These are phyloP conservation scores for Eleginops maclovinus DNA, from an alignment of 2,113 vertebrate genomes.

Conservation along the genomic window DNA sequence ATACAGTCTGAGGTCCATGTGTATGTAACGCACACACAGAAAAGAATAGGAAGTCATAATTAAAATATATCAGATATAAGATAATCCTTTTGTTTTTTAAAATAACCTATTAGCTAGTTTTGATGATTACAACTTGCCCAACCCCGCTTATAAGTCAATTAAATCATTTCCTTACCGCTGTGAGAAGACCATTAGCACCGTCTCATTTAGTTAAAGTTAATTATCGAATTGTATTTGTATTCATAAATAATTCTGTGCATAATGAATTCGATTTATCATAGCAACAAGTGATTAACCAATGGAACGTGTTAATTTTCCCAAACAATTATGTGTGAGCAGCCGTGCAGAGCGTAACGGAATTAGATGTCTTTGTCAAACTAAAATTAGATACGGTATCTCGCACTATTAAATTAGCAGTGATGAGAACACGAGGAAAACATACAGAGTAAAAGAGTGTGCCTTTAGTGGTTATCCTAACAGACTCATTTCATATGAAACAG, in stretches of 20 bases:
- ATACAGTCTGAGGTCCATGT: not conserved
- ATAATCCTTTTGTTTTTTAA: not conserved
- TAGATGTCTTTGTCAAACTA: slow-evolving; percentile 12
- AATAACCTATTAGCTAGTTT: not conserved
- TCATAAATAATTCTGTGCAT: slow-evolving; percentile 36
- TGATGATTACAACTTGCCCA: not conserved
- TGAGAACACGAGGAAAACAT: not conserved
- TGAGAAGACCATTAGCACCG: slow-evolving; percentile 6
- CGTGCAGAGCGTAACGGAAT: slow-evolving; percentile 1
- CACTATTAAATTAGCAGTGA: slow-evolving; percentile 1
- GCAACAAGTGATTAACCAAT: slow-evolving; percentile 38
- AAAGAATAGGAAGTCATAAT: not conserved
- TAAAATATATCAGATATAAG: not conserved
- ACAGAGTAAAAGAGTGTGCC: not conserved
- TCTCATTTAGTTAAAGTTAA: slow-evolving; percentile 10
- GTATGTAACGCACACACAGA: not conserved
- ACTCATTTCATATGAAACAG: not conserved
- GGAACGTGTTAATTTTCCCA: slow-evolving; percentile 8
- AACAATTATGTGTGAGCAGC: slow-evolving; percentile 41
- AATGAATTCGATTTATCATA: slow-evolving; percentile 35
- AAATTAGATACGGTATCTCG: slow-evolving; percentile 27
- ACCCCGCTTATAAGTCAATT: not conserved
- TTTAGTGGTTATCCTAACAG: not conserved
- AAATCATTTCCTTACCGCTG: slow-evolving; percentile 3
- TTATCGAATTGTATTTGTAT: slow-evolving; percentile 43